Evolutionary conservation across 1,140 invertebrate species (phyloP).

Genomic region (Drosophila santomea): DNA sequence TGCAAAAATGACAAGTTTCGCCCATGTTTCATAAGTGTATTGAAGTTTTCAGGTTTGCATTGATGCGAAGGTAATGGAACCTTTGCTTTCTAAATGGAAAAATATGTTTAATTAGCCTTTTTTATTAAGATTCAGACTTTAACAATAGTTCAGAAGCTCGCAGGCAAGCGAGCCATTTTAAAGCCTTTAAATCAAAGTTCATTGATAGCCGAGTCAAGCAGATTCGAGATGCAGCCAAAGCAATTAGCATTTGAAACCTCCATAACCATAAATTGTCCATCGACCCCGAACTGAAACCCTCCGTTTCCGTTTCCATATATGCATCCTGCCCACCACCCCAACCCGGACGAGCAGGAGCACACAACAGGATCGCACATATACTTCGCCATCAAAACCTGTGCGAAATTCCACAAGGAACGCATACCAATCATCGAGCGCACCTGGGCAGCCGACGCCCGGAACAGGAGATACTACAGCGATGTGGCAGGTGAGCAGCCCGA

Average conservation of each 20-base stretch:
- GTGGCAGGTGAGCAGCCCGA: slow-evolving; percentile 86
- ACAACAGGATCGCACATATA: slow-evolving; percentile 86
- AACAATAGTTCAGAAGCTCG: no score
- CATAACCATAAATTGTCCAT: slow-evolving; percentile 65
- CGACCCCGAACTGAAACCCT: slow-evolving; percentile 24
- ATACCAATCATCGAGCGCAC: slow-evolving; percentile 91
- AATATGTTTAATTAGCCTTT: no score
- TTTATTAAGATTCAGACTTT: no score
- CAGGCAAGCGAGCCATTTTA: no score
- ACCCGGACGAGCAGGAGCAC: slow-evolving; percentile 48
- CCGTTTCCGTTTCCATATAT: neutral
- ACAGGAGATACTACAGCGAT: slow-evolving; percentile 93
- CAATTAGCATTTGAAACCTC: slow-evolving; percentile 68
- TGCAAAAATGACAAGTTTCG: neutral
- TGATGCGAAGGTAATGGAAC: no score
- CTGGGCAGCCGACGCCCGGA: slow-evolving; percentile 89
- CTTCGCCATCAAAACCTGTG: slow-evolving; percentile 95
- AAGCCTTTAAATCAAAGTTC: neutral
- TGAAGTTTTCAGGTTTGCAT: no score
- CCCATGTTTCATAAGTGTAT: no score
- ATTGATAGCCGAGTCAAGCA: neutral
- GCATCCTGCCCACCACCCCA: neutral
- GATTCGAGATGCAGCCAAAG: slow-evolving; percentile 1
- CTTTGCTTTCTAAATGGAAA: no score
- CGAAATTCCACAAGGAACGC: slow-evolving; percentile 91